Evolutionary conservation across 2,888 invertebrate species (phyloP).

Genomic region (Andrena bicolor): DNA sequence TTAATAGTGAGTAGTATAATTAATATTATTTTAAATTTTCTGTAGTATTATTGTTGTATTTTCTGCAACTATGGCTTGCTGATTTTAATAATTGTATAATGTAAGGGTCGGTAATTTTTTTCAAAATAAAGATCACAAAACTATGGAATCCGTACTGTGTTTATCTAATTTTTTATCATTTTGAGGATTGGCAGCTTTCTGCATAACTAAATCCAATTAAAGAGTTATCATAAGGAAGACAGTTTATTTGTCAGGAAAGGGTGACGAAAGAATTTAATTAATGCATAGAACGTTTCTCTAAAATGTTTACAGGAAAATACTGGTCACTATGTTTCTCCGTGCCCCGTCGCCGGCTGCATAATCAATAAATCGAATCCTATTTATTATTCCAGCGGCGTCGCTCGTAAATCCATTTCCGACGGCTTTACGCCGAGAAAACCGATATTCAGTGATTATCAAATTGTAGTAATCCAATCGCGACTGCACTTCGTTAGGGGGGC

Average conservation of each 20-base stretch:
- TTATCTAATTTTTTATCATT: too few species aligned
- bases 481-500: neutral
- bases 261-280: neutral
- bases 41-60: too few species aligned
- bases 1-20: too few species aligned
- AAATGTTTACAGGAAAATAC: slow-evolving; percentile 11
- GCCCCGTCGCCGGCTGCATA: neutral
- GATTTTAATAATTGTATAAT: too few species aligned
- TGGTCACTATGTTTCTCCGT: neutral
- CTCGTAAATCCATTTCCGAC: slow-evolving; percentile 9
- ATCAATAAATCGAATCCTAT: slow-evolving; percentile 44
- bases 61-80: too few species aligned
- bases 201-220: too few species aligned
- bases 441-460: slow-evolving; percentile 37
- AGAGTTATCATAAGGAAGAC: too few species aligned
- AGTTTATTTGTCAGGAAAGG: neutral
- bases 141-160: too few species aligned
- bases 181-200: too few species aligned
- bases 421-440: slow-evolving; percentile 16
- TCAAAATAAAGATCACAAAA: too few species aligned
- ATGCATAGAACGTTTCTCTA: slow-evolving; percentile 4
- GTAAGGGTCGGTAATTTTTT: too few species aligned
- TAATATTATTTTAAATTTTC: too few species aligned
- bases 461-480: slow-evolving; percentile 27
- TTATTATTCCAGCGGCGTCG: slow-evolving; percentile 36